phyloP scores from a whole-genome alignment of 2,797 vertebrate species.

The Megalops cyprinoides region DNA sequence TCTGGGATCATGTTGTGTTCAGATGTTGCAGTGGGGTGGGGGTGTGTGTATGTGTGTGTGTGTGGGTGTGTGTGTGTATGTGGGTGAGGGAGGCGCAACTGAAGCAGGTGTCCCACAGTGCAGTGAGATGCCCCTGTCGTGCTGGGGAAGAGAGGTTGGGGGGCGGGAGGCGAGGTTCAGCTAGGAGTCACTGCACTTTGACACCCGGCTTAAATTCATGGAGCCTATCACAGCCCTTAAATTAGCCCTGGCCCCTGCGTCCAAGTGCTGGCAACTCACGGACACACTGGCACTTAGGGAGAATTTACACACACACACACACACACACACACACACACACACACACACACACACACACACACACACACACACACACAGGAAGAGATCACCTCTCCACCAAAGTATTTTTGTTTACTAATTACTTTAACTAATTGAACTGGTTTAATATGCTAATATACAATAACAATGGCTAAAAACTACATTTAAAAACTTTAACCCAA shows the following conservation, averaged over 20 bases:
- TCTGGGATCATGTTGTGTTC: not conserved
- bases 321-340: too few species aligned
- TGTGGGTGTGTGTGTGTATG: too few species aligned
- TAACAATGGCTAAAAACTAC: too few species aligned
- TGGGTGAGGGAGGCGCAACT: not conserved
- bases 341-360: too few species aligned
- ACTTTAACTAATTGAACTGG: too few species aligned
- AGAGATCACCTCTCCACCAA: not conserved
- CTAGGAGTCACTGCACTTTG: constrained; percentile 3
- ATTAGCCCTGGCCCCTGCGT: constrained; percentile 6
- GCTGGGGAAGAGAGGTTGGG: not conserved
- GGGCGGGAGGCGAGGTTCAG: not conserved
- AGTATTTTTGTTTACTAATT: not conserved
- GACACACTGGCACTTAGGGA: not conserved
- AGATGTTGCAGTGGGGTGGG: not conserved
- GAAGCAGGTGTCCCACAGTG: constrained; percentile 9
- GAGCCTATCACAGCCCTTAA: not conserved
- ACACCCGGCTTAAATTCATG: too few species aligned
- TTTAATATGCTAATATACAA: too few species aligned
- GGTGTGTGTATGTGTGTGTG: not conserved
- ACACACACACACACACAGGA: too few species aligned
- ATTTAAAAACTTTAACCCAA: too few species aligned
- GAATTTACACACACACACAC: too few species aligned
- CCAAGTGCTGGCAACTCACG: not conserved
- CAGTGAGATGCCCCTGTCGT: not conserved